phyloP scores from a whole-genome alignment of 1,140 invertebrate genomes.

The Periplaneta americana region DNA sequence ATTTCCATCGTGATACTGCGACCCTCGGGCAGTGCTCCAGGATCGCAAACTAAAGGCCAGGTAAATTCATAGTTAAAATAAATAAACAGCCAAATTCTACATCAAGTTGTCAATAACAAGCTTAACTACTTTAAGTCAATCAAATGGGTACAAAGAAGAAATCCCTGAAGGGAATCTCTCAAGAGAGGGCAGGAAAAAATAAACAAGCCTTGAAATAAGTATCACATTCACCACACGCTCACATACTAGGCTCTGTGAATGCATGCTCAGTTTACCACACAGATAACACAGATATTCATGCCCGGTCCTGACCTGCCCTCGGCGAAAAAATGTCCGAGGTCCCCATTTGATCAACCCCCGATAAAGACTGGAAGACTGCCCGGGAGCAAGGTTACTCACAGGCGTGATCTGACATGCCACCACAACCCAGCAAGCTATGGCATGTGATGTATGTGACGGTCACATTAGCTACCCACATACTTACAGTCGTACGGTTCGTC shows the following conservation, averaged over 20 bases:
- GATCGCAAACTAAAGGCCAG: not conserved
- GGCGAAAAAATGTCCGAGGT: not conserved
- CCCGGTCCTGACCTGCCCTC: not conserved
- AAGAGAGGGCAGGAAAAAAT: not conserved
- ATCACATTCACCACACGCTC: not conserved
- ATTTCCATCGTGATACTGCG: too few relatives aligned
- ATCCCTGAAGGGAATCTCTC: not conserved
- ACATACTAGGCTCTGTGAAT: not conserved
- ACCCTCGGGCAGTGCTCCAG: not conserved
- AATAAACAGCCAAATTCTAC: too few relatives aligned
- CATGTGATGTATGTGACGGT: not conserved
- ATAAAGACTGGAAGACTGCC: not conserved
- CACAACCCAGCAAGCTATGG: not conserved
- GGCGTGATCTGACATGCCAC: too few relatives aligned
- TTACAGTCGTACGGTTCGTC: not conserved
- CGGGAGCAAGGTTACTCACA: not conserved
- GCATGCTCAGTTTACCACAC: not conserved
- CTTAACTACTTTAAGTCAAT: not conserved
- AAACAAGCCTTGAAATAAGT: constrained; percentile 20
- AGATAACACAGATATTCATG: not conserved
- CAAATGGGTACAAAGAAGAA: not conserved
- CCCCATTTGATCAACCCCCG: not conserved
- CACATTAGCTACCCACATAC: not conserved
- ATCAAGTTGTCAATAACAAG: too few relatives aligned
- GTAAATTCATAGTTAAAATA: not conserved